Base-by-base conservation (phyloP, 2,113 vertebrate species). In the Bubo blakistoni region DNA sequence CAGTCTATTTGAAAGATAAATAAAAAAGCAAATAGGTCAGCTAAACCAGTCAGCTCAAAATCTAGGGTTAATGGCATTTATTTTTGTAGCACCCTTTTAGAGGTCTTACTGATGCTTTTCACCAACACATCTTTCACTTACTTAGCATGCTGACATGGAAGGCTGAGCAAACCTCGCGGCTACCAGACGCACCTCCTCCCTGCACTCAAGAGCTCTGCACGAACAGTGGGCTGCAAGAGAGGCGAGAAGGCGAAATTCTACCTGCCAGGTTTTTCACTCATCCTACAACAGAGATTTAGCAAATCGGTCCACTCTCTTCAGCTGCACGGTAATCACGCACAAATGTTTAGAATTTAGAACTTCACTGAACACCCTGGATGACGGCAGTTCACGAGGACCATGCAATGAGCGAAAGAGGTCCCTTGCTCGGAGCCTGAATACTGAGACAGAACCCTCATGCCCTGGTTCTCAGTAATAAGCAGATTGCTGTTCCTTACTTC, bases 181-280 rank as follows among this genome's bases (percentile, higher is more conserved):
- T 59, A 84, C 18, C 47, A 74, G 36, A 57, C 1, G 2, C 6
- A 14, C 40, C 38, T 59, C 30, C 29, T 42, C 49, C 40, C n/a
- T 0, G 0, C 1, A 7, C 49, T 65, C 36, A 62, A 63, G 29
- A 79, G 65, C 44, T 90, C 81, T 85, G 73, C 44, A 30, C 0
- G 0, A 77, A 24, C n/a, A 51, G 36, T 0, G 0, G 10, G 29
- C 40, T 65, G 54, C 61, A 71, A 44, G 55, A 67, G 44, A 81
- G 13, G 40, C 4, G 0, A 79, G 62, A 79, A 79, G 38, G 52
- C n/a, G 71, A 81, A 91, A 63, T 22, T 29, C 91, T 66, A 10
- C 47, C 67, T 51, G 54, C 16, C 51, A 58, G 12, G 24, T 42
- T 54, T 86, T 46, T 76, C 3, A 0, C 10, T 49, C 47, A 26